Percentiles rank a stretch among this genome's conserved stretches.
Evolutionary conservation across 1,140 invertebrate species (phyloP).

Genomic region (Aphaenogaster rudis): DNA sequence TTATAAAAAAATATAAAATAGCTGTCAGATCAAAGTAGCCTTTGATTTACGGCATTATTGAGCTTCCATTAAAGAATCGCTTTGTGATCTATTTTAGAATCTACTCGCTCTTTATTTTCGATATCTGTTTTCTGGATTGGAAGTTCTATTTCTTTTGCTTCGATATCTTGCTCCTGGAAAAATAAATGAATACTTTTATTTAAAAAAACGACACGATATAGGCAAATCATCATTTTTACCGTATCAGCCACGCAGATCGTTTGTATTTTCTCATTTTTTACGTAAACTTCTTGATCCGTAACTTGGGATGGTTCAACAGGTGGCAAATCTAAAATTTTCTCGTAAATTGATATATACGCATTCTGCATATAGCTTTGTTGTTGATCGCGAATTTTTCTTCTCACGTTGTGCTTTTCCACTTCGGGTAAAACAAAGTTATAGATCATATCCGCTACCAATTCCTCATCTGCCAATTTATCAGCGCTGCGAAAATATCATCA

Average conservation of each 20-base stretch:
- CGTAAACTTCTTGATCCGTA: not conserved
- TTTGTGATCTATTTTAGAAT: not conserved
- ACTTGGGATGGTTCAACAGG: not conserved
- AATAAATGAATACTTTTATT: conserved; percentile 39
- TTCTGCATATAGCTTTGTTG: conserved; percentile 73
- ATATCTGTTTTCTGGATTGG: not conserved
- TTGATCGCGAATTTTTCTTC: conserved; percentile 78
- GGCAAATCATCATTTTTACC: not conserved
- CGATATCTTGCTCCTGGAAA: conserved; percentile 46
- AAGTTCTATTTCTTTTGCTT: conserved; percentile 1
- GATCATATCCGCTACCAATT: conserved; percentile 89
- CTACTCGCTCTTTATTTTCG: not conserved
- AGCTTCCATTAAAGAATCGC: not conserved
- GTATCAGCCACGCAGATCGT: not conserved
- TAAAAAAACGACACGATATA: not conserved
- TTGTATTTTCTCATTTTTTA: conserved; percentile 6
- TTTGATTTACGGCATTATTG: not conserved
- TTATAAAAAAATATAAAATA: conserved; percentile 1
- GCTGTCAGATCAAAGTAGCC: not conserved
- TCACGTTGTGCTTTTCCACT: conserved; percentile 84
- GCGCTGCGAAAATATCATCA: conserved; percentile 64
- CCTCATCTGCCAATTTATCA: conserved; percentile 87
- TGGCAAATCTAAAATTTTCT: conserved; percentile 69
- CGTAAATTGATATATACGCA: conserved; percentile 71
- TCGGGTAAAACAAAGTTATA: conserved; percentile 90